Percentiles rank a stretch among this genome's conserved stretches.
Conservation (phyloP, 2,113 vertebrate species). For the Hippopotamus amphibius region DNA sequence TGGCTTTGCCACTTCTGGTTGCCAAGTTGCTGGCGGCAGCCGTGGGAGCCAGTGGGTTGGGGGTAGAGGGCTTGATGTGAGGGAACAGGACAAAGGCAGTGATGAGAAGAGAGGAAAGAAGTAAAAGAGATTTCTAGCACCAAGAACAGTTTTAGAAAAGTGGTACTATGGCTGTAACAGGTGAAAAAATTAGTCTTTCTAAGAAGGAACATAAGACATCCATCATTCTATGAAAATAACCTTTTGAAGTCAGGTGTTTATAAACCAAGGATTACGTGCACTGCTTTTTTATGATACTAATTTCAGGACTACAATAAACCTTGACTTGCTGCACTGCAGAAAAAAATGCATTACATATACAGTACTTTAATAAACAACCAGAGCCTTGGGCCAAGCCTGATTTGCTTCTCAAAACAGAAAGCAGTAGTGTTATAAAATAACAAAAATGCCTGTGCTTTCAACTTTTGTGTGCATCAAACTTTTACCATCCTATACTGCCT, state of each 20-base stretch:
- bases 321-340: not conserved
- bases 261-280: not conserved
- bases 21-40: not conserved
- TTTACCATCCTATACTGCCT: not conserved
- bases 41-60: not conserved
- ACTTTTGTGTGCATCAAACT: not conserved
- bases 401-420: slow-evolving; percentile 11
- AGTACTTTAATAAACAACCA: slow-evolving; percentile 29
- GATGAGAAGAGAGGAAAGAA: not conserved
- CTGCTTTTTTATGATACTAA: not conserved
- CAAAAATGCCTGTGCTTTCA: not conserved
- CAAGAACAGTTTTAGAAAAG: not conserved
- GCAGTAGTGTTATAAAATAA: not conserved
- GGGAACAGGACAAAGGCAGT: not conserved
- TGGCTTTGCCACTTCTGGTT: not conserved
- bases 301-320: not conserved
- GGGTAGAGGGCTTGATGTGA: not conserved
- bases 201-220: not conserved
- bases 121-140: not conserved
- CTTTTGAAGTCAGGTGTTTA: not conserved
- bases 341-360: not conserved
- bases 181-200: not conserved
- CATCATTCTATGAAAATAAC: not conserved
- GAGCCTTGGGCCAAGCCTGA: not conserved
- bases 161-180: not conserved